Base-by-base conservation (phyloP, 2,113 vertebrate genomes). In the Thymallus thymallus region DNA sequence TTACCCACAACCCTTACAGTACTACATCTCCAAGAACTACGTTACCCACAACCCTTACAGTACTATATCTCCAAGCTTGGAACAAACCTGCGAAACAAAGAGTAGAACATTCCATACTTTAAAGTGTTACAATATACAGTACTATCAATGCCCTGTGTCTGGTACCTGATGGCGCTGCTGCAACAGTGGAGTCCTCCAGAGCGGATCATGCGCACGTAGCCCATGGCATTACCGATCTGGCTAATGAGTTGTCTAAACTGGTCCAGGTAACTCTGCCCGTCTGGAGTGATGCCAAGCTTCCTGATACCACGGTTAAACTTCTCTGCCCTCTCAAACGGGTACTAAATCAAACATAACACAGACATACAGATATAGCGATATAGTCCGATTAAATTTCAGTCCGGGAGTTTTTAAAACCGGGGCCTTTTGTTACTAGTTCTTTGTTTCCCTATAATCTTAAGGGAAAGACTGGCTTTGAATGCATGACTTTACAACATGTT, bases 201-300 rank as follows among this genome's bases (percentile, higher is more conserved):
- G 73, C 98, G 94, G 87, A 99, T 99, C 98, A 99, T 99, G 3
- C 97, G 92, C 58, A 99, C 94, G 13, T 99, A 99, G 71, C 98
- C 97, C 97, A 99, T 98, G 24, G 97, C 98, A 0, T 99, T 99
- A 62, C 98, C 97, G n/a, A 99, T 99, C 55, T 99, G 97, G 86
- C 98, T 98, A 90, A 99, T 98, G 73, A 99, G 95, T 79, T 98
- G 97, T 86, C 98, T 94, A 91, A 98, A 99, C 87, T 99, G 98
- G 87, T 99, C 97, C 80, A 99, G 94, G 85, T 99, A 99, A 83
- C 97, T 99, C 90, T 98, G 96, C 62, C 97, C 98, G 66, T 99
- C 98, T 0, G 98, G 97, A 32, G 96, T 97, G 78, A 99, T 94
- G 79, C 98, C 98, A 83, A 99, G 92, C 88, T 99, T 99, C 81